Evolutionary conservation across 1,140 invertebrate species (phyloP).

Genomic region (Helicoverpa zea): DNA sequence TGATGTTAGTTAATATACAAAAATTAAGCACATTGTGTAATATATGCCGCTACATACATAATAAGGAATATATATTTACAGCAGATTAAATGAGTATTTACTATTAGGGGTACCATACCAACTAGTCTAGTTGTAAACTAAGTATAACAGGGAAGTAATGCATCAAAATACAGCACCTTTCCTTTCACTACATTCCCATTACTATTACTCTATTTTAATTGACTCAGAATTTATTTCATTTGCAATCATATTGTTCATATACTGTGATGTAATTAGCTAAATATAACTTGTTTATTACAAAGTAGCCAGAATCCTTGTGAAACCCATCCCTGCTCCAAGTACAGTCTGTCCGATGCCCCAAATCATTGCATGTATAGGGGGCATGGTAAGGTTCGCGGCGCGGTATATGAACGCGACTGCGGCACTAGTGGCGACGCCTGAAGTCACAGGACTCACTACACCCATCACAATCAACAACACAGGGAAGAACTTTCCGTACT

Average conservation of each 20-base stretch:
- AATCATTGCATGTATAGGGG: conserved; percentile 95
- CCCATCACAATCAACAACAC: conserved; percentile 96
- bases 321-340: conserved; percentile 94
- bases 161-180: conserved; percentile 64
- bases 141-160: conserved; percentile 52
- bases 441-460: conserved; percentile 93
- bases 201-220: conserved; percentile 75
- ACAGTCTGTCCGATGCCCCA: conserved; percentile 98
- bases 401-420: conserved; percentile 97
- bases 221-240: conserved; percentile 71
- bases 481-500: conserved; percentile 97
- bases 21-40: conserved; percentile 46
- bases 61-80: conserved; percentile 48
- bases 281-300: conserved; percentile 88
- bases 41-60: conserved; percentile 26
- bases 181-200: conserved; percentile 54
- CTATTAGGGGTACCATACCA: conserved; percentile 27
- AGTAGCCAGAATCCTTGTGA: conserved; percentile 96
- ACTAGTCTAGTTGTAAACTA: conserved; percentile 45
- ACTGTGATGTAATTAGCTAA: conserved; percentile 57
- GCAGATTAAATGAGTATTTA: conserved; percentile 56
- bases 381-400: conserved; percentile 95
- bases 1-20: conserved; percentile 36
- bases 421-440: conserved; percentile 96
- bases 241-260: conserved; percentile 53